These are phyloP conservation scores for Nymphalis polychloros DNA, from an alignment of 2,888 invertebrate species.

Conservation along the genomic window DNA sequence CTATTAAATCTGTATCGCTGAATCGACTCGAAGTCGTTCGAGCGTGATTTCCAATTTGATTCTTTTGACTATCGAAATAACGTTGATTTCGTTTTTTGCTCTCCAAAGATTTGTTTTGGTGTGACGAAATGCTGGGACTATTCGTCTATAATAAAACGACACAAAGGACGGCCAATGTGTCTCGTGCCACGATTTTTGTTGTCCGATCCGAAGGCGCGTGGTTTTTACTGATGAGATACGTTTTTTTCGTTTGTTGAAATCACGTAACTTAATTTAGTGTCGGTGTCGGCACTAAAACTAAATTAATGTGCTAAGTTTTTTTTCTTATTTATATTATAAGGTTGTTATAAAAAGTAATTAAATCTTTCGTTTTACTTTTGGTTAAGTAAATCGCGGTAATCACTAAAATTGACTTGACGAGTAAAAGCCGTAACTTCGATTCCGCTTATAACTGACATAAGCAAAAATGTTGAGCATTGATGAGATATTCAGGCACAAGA, in stretches of 20 bases:
- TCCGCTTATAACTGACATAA: too few species aligned
- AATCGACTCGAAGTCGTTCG: slow-evolving; percentile 35
- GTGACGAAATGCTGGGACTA: slow-evolving; percentile 64
- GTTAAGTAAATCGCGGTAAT: slow-evolving; percentile 3
- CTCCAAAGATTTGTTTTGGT: slow-evolving; percentile 55
- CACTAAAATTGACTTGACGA: too few species aligned
- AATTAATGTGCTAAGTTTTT: slow-evolving; percentile 11
- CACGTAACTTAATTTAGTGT: slow-evolving; percentile 57
- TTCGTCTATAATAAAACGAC: slow-evolving; percentile 61
- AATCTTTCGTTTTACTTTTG: background rate
- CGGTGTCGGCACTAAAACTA: slow-evolving; percentile 36
- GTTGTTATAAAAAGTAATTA: too few species aligned
- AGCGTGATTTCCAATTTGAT: slow-evolving; percentile 31
- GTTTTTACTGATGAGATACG: slow-evolving; percentile 43
- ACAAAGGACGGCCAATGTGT: slow-evolving; percentile 70
- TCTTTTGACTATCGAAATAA: slow-evolving; percentile 35
- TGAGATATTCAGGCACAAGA: too few species aligned
- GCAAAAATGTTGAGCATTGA: too few species aligned
- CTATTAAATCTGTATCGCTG: slow-evolving; percentile 41
- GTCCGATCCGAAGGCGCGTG: slow-evolving; percentile 50
- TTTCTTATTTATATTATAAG: slow-evolving; percentile 1
- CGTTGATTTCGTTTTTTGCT: slow-evolving; percentile 27
- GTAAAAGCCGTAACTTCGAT: too few species aligned
- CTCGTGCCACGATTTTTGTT: slow-evolving; percentile 75
- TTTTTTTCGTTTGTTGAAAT: slow-evolving; percentile 60